These are phyloP conservation scores for Thripadectes ignobilis DNA, from an alignment of 2,797 vertebrate genomes.

Conservation along the genomic window DNA sequence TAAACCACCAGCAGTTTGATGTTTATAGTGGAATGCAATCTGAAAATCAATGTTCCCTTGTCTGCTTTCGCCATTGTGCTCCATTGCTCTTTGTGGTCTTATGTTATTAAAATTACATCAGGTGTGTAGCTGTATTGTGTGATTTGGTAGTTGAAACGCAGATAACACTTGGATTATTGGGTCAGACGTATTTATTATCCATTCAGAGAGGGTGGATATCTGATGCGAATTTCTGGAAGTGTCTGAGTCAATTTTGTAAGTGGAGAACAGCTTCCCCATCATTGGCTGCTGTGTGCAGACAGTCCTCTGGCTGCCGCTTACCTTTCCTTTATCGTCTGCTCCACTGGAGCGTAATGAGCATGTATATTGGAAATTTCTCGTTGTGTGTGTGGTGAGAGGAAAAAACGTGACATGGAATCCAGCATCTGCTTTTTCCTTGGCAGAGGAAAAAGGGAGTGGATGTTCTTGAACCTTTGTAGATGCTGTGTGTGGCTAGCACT, in stretches of 20 bases:
- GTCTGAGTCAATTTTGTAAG: slow-evolving; percentile 55
- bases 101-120: slow-evolving; percentile 71
- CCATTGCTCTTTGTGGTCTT: slow-evolving; percentile 59
- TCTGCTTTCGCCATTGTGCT: slow-evolving; percentile 52
- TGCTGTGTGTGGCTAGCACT: not conserved
- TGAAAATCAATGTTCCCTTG: slow-evolving; percentile 63
- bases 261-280: slow-evolving; percentile 33
- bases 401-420: not conserved
- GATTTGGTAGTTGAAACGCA: slow-evolving; percentile 52
- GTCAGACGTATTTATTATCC: slow-evolving; percentile 64
- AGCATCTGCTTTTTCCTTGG: not conserved
- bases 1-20: slow-evolving; percentile 50
- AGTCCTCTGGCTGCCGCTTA: slow-evolving; percentile 14
- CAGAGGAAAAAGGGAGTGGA: not conserved
- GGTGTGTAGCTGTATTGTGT: slow-evolving; percentile 56
- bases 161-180: slow-evolving; percentile 70
- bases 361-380: slow-evolving; percentile 41
- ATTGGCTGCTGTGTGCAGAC: slow-evolving; percentile 17
- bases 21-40: slow-evolving; percentile 53
- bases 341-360: slow-evolving; percentile 49
- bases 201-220: slow-evolving; percentile 59
- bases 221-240: slow-evolving; percentile 68
- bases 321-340: slow-evolving; percentile 34
- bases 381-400: not conserved
- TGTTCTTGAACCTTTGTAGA: not conserved